Evolutionary conservation across 2,797 vertebrate genomes (phyloP), one percentile per base, ranked within the genome.

Genomic region (Petrocephalus sullivani): DNA sequence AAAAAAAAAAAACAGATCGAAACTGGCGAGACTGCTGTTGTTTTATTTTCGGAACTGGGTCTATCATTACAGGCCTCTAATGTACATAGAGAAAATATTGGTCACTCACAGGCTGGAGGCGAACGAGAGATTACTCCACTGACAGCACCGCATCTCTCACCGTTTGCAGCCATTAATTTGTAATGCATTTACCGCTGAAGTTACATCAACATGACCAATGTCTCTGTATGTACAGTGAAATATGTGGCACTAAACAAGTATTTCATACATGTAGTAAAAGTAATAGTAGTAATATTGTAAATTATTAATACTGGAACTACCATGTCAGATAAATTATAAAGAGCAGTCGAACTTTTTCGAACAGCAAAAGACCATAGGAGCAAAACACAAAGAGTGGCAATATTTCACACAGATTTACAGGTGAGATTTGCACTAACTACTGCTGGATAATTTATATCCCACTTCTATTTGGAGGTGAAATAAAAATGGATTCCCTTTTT

Each of bases 401-500:
- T 85, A 64, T 57, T 88, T 61, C 53, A 88, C 57, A 60, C 21
- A 88, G 87, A 88, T 88, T 85, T 85, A 14, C 54, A 87, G 85
- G 91, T 90, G 89, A 91, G 90, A 85, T 67, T 85, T 87, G 88
- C 75, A 88, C 37, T 41, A n/a, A 57, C 58, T 49, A 88, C 91
- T 90, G 89, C 94, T 92, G 92, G 94, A 93, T 91, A 94, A 94
- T 93, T 92, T 94, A 93, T 93, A 92, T 91, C 88, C 89, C 90
- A 87, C 90, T 92, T 90, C 93, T 93, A 94, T 94, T 93, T 93
- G 91, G 90, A 91, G 92, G 64, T 92, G 92, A 95, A 95, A 93
- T 92, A 93, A 92, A 95, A 94, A 96, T 95, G 91, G 93, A 95
- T 94, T 95, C 90, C 92, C 91, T 89, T 91, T 83, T 92, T 92